Evolutionary conservation across 2,113 vertebrate species (phyloP).

Genomic region (Acrocephalus arundinaceus): DNA sequence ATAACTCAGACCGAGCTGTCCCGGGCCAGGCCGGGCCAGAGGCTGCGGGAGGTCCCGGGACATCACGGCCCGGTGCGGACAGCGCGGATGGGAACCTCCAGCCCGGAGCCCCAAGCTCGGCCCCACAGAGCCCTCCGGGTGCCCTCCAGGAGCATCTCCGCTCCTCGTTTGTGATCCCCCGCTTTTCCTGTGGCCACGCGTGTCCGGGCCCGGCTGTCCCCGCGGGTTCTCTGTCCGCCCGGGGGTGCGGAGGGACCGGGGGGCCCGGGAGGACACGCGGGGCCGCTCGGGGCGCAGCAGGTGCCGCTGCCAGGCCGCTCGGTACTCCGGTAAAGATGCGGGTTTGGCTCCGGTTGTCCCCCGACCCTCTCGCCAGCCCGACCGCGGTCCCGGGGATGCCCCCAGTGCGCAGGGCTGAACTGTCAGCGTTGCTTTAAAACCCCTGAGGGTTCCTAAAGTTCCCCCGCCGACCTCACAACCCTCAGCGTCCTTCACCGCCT

Average conservation of each 20-base stretch:
- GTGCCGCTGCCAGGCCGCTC: not conserved
- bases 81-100: not conserved
- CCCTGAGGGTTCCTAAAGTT: rapidly evolving
- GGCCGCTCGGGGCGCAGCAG: not conserved
- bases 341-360: not conserved
- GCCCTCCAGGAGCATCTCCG: rapidly evolving
- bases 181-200: not conserved
- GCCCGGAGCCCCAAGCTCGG: not conserved
- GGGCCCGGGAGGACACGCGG: not conserved
- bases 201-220: not conserved
- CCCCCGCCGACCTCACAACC: not conserved
- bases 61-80: no score
- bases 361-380: not conserved
- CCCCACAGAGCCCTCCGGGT: not conserved
- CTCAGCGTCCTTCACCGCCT: not conserved
- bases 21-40: not conserved
- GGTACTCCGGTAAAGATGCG: no score
- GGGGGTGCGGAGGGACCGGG: not conserved
- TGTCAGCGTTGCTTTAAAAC: not conserved
- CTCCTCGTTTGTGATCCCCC: not conserved
- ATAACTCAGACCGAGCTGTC: not conserved
- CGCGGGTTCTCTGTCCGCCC: rapidly evolving
- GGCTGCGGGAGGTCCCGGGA: no score
- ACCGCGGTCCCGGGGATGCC: not conserved
- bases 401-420: rapidly evolving